Conservation (phyloP, 2,888 invertebrate genomes). For the Capitulum mitella region DNA sequence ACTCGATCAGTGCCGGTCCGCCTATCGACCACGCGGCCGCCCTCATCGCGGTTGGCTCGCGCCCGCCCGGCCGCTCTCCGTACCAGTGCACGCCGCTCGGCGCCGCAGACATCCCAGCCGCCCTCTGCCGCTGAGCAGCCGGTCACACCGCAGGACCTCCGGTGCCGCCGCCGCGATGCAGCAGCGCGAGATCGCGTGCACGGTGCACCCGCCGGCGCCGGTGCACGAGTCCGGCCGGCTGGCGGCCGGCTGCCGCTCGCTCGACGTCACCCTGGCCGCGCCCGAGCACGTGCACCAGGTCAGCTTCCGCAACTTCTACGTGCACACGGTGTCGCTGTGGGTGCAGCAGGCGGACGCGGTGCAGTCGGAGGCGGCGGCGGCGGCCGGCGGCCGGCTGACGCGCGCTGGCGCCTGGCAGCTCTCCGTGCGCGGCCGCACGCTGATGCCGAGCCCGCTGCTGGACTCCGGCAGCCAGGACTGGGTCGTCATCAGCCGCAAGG, state of each 20-base stretch:
- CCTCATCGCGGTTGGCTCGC: too few relatives aligned
- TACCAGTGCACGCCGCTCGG: too few relatives aligned
- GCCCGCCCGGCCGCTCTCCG: too few relatives aligned
- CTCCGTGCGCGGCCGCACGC: background rate
- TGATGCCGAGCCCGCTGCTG: background rate
- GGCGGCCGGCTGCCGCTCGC: background rate
- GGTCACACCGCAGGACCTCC: too few relatives aligned
- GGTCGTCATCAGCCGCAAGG: background rate
- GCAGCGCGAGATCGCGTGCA: background rate
- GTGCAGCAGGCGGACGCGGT: background rate
- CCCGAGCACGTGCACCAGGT: background rate
- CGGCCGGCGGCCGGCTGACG: background rate
- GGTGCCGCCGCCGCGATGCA: too few relatives aligned
- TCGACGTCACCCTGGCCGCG: background rate
- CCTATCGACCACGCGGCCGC: too few relatives aligned
- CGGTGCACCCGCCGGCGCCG: background rate
- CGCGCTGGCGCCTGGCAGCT: background rate
- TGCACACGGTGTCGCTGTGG: slow-evolving; percentile 15
- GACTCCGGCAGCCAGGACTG: slow-evolving; percentile 22
- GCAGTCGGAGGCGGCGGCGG: background rate
- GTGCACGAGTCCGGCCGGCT: background rate
- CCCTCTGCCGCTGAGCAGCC: too few relatives aligned
- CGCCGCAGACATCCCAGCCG: too few relatives aligned
- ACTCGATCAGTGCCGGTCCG: too few relatives aligned
- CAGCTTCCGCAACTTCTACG: slow-evolving; percentile 16